phyloP scores from a whole-genome alignment of 2,888 invertebrate genomes.

The Sminthurides aquaticus region DNA sequence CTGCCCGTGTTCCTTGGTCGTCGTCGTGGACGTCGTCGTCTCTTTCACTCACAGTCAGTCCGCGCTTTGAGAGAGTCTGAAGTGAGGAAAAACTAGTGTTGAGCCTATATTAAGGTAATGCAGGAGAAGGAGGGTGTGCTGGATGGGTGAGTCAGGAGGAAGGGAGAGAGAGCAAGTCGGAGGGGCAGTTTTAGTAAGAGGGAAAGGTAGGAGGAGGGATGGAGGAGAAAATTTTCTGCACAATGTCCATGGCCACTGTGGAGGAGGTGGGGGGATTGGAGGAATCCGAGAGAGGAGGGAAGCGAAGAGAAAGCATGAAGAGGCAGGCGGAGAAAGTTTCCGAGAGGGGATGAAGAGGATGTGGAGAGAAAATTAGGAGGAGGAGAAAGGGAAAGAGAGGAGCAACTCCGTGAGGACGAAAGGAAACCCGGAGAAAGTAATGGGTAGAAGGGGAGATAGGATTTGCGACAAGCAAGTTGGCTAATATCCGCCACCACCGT shows the following conservation, averaged over 20 bases:
- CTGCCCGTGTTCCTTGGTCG: background rate
- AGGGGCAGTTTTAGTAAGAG: no score
- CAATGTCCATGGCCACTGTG: no score
- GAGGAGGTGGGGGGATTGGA: background rate
- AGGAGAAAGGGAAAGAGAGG: background rate
- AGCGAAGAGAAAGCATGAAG: background rate
- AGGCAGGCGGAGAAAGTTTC: background rate
- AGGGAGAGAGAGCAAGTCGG: no score
- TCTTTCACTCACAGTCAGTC: background rate
- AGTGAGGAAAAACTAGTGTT: no score
- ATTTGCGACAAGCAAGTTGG: no score
- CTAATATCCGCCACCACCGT: no score
- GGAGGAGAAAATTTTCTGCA: background rate
- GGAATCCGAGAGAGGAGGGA: background rate
- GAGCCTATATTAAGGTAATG: background rate
- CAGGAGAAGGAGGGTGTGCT: background rate
- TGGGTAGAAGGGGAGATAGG: no score
- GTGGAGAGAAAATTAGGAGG: background rate
- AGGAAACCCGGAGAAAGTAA: no score
- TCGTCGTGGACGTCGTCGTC: background rate
- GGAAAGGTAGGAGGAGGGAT: background rate
- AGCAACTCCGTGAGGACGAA: background rate
- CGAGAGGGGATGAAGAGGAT: background rate
- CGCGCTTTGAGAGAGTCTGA: no score
- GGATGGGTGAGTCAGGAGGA: no score